phyloP scores from a whole-genome alignment of 2,888 invertebrate genomes.

The Leptinotarsa juncta region DNA sequence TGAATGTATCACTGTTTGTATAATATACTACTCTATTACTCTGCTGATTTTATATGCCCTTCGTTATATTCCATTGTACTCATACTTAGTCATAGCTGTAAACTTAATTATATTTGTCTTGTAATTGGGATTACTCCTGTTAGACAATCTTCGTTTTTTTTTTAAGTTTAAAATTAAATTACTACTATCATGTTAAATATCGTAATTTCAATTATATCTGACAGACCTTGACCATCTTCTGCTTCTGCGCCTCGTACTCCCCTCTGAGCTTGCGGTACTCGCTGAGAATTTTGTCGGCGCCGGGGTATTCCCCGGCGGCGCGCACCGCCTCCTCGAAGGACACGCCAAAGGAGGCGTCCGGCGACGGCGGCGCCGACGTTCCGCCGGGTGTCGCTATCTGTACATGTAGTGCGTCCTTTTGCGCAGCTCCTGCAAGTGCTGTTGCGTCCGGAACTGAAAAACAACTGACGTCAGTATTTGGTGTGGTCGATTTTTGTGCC shows the following conservation, averaged over 20 bases:
- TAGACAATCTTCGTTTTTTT: too few relatives aligned
- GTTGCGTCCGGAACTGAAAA: slow-evolving; percentile 63
- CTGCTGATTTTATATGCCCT: too few relatives aligned
- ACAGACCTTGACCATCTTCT: slow-evolving; percentile 55
- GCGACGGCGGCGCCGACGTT: slow-evolving; percentile 33
- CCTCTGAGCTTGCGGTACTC: slow-evolving; percentile 39
- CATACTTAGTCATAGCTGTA: too few relatives aligned
- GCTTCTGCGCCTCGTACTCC: slow-evolving; percentile 49
- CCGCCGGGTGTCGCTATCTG: slow-evolving; percentile 43
- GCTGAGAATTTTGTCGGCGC: slow-evolving; percentile 44
- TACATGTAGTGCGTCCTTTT: slow-evolving; percentile 56
- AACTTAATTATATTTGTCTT: too few relatives aligned
- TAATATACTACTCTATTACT: too few relatives aligned
- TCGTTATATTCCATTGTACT: too few relatives aligned
- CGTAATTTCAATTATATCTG: too few relatives aligned
- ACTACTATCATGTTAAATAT: too few relatives aligned
- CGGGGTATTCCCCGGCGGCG: slow-evolving; percentile 20
- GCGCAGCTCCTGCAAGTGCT: slow-evolving; percentile 60
- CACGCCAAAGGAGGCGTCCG: slow-evolving; percentile 39
- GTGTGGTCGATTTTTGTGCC: slow-evolving; percentile 45
- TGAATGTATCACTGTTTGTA: too few relatives aligned
- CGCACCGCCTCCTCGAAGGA: slow-evolving; percentile 35
- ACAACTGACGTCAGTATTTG: slow-evolving; percentile 60
- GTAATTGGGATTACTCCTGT: too few relatives aligned
- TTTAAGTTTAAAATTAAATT: too few relatives aligned